Evolutionary conservation across 2,113 vertebrate species (phyloP).

Genomic region (Microcebus griseorufus): DNA sequence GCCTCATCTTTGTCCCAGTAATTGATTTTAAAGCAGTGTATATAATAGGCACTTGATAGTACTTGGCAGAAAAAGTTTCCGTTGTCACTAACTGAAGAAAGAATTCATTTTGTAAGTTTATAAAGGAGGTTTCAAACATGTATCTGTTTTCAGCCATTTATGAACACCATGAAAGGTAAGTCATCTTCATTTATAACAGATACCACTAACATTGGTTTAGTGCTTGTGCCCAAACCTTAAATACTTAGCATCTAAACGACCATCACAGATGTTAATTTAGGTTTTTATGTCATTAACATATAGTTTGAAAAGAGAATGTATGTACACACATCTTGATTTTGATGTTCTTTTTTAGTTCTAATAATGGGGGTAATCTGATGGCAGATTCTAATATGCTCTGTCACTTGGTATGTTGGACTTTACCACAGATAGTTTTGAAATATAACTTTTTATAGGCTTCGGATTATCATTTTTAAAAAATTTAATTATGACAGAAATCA

Average conservation of each 20-base stretch:
- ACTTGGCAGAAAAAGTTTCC: conserved; percentile 3
- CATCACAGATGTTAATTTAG: neutral
- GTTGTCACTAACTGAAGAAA: neutral
- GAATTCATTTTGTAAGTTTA: neutral
- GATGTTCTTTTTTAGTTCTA: conserved; percentile 13
- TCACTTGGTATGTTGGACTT: conserved; percentile 25
- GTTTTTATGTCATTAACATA: neutral
- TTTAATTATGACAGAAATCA: conserved; percentile 91
- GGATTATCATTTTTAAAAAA: conserved; percentile 2
- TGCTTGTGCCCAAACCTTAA: neutral
- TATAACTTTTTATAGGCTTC: conserved; percentile 52
- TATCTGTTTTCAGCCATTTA: neutral
- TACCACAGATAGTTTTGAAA: conserved; percentile 43
- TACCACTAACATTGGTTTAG: neutral
- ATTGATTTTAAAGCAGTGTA: neutral
- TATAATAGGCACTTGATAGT: neutral
- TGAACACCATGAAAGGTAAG: conserved; percentile 25
- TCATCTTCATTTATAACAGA: conserved; percentile 28
- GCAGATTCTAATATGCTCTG: neutral
- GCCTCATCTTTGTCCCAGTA: neutral
- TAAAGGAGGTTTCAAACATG: conserved; percentile 26
- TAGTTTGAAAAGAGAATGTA: conserved; percentile 2
- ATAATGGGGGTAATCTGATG: neutral
- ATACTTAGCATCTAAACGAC: conserved; percentile 7
- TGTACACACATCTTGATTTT: neutral